Base-by-base conservation (phyloP, 1,140 invertebrate species). In the Drosophila trapezifrons region DNA sequence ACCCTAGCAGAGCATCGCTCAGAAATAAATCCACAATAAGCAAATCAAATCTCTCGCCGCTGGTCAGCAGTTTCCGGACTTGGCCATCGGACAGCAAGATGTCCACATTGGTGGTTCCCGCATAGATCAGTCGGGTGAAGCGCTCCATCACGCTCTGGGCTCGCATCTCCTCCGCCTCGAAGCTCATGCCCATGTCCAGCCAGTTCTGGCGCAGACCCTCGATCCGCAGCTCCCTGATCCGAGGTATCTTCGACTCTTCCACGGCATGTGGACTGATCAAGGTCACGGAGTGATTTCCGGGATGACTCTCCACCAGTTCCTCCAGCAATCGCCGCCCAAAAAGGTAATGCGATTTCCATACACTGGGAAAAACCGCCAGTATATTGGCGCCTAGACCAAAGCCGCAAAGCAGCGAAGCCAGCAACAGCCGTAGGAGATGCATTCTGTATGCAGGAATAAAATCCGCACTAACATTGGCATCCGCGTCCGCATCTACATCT, bases 251-350 rank as follows among this genome's bases (percentile, higher is more conserved):
- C 7, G 22, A 7, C 13, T 56, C 43, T 7, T 67, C 55, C 32
- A 38, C 54, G 9, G 69, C 80, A 74, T 86, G 81, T 1, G 82
- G 81, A 59, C 79, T 91, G 56, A 91, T 90, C 12, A 91, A 49
- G 2, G 86, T 91, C 1, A 94, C 91, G 5, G 93, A 79, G 64
- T 94, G 93, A 52, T 93, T 93, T 18, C 89, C 80, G 13, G 76
- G 55, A 29, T 65, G 67, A 25, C 73, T 62, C 15, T 76, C 66
- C 4, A 93, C 93, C 18, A 94, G 59, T 57, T 90, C 92, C 38
- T 92, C 90, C 46, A 94, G 85, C 12, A 94, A 40, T 2, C 76
- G 65, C 1, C 76, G 65, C 0, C 91, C 90, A 54, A 90, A 92
- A 12, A 90, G 67, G 71, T 91, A 92, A 47, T 92, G 91, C 4